Conservation (phyloP, 2,888 invertebrate genomes). For the Dicycla oo region DNA sequence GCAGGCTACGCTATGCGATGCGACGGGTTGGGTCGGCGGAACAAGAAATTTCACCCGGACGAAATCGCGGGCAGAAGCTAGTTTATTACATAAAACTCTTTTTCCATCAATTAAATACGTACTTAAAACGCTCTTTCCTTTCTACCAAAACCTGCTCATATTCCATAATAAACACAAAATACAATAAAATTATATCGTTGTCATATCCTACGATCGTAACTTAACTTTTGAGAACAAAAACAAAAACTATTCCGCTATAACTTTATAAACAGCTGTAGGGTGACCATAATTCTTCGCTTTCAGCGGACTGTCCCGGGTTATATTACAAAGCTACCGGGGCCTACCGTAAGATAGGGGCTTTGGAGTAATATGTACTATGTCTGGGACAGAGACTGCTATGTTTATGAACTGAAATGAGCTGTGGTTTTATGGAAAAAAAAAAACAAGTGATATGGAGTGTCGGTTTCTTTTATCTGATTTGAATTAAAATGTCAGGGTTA, state of each 20-base stretch:
- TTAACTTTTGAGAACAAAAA: conserved; percentile 74
- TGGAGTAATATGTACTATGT: conserved; percentile 37
- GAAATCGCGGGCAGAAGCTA: too few species aligned
- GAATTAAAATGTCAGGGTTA: conserved; percentile 18
- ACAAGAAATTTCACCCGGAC: too few species aligned
- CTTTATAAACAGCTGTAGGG: conserved; percentile 71
- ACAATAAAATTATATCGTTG: conserved; percentile 67
- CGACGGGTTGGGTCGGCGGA: too few species aligned
- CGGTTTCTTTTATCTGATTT: conserved; percentile 36
- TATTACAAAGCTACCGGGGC: conserved; percentile 60
- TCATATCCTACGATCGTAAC: conserved; percentile 75
- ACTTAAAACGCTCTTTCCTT: background rate
- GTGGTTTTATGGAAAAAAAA: background rate
- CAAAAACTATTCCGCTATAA: conserved; percentile 72
- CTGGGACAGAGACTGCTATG: conserved; percentile 16
- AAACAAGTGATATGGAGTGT: background rate
- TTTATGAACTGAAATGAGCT: conserved; percentile 34
- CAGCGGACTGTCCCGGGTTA: conserved; percentile 58
- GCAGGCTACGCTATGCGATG: too few species aligned
- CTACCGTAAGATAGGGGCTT: conserved; percentile 42
- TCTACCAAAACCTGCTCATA: conserved; percentile 4
- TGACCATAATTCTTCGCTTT: conserved; percentile 62
- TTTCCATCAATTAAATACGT: too few species aligned
- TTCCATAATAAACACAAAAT: conserved; percentile 34
- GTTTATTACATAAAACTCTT: too few species aligned